Percentiles rank a stretch among this genome's conserved stretches.
Evolutionary conservation across 1,140 invertebrate species (phyloP).

Genomic region (Zophobas morio): DNA sequence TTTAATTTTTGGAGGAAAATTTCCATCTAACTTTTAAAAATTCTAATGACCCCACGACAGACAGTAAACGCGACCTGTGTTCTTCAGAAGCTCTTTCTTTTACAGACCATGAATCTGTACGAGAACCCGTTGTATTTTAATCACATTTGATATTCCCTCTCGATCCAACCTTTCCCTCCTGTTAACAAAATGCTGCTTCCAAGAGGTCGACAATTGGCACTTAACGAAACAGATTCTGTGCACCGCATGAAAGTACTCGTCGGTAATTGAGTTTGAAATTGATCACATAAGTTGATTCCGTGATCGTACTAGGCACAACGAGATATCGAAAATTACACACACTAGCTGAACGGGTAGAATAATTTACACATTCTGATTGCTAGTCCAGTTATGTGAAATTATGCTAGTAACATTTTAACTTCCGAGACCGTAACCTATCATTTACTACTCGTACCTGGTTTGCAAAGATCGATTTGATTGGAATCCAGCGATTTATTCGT

Average conservation of each 20-base stretch:
- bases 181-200: no score
- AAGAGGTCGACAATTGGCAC: not conserved
- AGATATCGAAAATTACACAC: slow-evolving; percentile 63
- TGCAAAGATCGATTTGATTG: slow-evolving; percentile 62
- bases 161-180: no score
- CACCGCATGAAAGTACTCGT: not conserved
- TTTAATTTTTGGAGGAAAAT: no score
- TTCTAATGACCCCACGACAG: no score
- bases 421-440: slow-evolving; percentile 62
- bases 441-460: slow-evolving; percentile 62
- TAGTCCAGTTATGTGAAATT: slow-evolving; percentile 64
- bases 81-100: no score
- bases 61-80: no score
- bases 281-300: slow-evolving; percentile 61
- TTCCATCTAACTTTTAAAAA: no score
- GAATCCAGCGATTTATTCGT: slow-evolving; percentile 60
- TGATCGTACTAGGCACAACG: slow-evolving; percentile 60
- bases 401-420: slow-evolving; percentile 64
- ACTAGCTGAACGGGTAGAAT: slow-evolving; percentile 54
- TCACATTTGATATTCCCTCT: no score
- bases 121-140: no score
- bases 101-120: no score
- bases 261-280: slow-evolving; percentile 60
- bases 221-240: not conserved
- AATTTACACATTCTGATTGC: slow-evolving; percentile 64